Evolutionary conservation across 2,888 invertebrate genomes (phyloP), one percentile per base, ranked within the genome.

Genomic region (Lasioglossum villosulum): DNA sequence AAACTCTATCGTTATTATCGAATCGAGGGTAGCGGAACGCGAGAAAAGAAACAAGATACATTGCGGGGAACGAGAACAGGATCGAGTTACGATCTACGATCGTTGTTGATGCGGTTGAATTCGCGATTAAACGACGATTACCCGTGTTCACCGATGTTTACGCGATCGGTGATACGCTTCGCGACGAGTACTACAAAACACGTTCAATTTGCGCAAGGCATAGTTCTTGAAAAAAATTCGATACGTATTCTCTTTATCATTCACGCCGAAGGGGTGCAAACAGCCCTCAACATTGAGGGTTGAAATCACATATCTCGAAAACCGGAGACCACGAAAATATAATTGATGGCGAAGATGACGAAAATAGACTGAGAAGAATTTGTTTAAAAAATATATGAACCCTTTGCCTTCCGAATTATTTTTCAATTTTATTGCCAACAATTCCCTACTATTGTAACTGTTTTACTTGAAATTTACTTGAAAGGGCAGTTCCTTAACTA

Each of bases 61-160:
- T 52, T 5, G 34, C 23, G 10, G 52, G n/a, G 1, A 23, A 16
- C 34, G 14, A 14, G 23, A 16, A n/a, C 8, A 19, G n/a, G 52
- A 52, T 74, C 73, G 34, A 34, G 14, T 74, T 74, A n/a, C 73
- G 23, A 52, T 73, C 4, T 16, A 34, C 42, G 52, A 37, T 74
- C 12, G 30, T 74, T n/a, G 23, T 34, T 23, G 52, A 14, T 6
- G 52, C 52, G 73, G 37, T 74, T 1, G 8, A 4, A 19, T n/a
- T 23, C 16, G 52, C 14, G 52, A 52, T 74, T 74, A 52, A 34
- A 30, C 34, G 14, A n/a, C 48, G n/a, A 74, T 74, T 52, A 52
- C 37, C 8, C 14, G 23, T 68, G 68, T 37, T 12, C 37, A 68
- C 37, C 23, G 23, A n/a, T 63, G 34, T 19, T 19, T 30, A 30